Percentiles rank a stretch among this genome's conserved stretches.
These are phyloP conservation scores for Dryobota labecula DNA, from an alignment of 2,888 invertebrate genomes.

Conservation along the genomic window DNA sequence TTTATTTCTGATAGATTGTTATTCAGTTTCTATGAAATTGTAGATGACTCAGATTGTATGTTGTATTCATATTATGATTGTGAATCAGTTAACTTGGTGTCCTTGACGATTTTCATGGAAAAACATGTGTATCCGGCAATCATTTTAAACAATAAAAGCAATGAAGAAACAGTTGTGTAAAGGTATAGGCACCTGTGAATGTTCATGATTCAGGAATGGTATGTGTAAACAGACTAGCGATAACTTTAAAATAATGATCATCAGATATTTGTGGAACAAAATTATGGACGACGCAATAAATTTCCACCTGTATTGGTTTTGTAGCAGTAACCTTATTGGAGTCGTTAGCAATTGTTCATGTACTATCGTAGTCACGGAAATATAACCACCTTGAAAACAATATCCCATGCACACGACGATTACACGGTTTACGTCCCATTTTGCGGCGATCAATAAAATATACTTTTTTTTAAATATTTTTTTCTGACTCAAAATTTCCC, in stretches of 20 bases:
- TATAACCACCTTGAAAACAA: too few species aligned
- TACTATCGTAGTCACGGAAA: too few species aligned
- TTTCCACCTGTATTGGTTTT: constrained; percentile 3
- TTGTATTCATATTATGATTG: constrained; percentile 3
- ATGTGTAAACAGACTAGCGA: not conserved
- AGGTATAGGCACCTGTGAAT: not conserved
- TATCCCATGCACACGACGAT: too few species aligned
- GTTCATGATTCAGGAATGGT: not conserved
- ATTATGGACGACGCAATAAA: not conserved
- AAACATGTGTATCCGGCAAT: not conserved
- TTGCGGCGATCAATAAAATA: too few species aligned
- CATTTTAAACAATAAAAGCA: constrained; percentile 14
- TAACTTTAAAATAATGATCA: not conserved
- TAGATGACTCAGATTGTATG: not conserved
- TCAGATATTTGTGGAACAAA: not conserved
- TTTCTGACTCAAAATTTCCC: too few species aligned
- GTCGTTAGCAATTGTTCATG: constrained; percentile 22
- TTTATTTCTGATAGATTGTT: constrained; percentile 4
- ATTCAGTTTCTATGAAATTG: not conserved
- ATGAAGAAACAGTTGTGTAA: constrained; percentile 21
- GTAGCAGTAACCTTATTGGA: not conserved
- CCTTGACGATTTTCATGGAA: constrained; percentile 3
- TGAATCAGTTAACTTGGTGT: not conserved
- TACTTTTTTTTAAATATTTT: too few species aligned
- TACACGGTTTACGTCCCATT: too few species aligned